Conservation (phyloP, 2,888 invertebrate genomes). For the Parthenolecanium corni region DNA sequence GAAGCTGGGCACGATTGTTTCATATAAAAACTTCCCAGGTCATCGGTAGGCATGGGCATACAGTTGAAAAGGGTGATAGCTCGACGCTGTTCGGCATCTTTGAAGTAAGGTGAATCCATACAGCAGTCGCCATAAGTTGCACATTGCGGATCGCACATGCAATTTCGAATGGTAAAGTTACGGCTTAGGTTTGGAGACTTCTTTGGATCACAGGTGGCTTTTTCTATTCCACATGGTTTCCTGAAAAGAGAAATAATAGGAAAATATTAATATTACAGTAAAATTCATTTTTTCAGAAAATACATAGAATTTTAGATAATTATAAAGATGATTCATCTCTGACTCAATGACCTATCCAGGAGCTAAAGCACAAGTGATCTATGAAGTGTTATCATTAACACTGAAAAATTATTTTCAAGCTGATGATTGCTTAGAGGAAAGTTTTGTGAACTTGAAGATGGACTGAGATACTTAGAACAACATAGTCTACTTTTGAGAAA, state of each 20-base stretch:
- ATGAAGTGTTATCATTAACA: too few species aligned
- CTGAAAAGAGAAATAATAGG: neutral
- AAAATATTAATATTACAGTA: neutral
- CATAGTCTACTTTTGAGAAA: too few species aligned
- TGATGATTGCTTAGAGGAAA: too few species aligned
- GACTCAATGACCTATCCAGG: too few species aligned
- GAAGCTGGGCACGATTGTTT: slow-evolving; percentile 38
- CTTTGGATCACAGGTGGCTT: neutral
- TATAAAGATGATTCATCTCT: too few species aligned
- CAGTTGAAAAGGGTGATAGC: slow-evolving; percentile 38
- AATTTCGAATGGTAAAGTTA: slow-evolving; percentile 35
- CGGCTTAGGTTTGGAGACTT: neutral
- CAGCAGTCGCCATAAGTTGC: slow-evolving; percentile 42
- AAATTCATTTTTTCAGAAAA: too few species aligned
- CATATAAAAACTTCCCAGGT: slow-evolving; percentile 40
- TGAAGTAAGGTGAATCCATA: slow-evolving; percentile 37
- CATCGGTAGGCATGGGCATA: slow-evolving; percentile 37
- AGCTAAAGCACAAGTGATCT: too few species aligned
- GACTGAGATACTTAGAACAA: too few species aligned
- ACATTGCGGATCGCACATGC: slow-evolving; percentile 41
- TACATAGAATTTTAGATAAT: too few species aligned
- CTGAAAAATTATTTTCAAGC: too few species aligned
- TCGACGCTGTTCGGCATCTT: slow-evolving; percentile 35
- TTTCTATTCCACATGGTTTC: neutral
- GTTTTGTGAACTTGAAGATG: too few species aligned